Evolutionary conservation across 1,140 invertebrate species (phyloP), one percentile per base, ranked within the genome.

Genomic region (Ooceraea biroi): DNA sequence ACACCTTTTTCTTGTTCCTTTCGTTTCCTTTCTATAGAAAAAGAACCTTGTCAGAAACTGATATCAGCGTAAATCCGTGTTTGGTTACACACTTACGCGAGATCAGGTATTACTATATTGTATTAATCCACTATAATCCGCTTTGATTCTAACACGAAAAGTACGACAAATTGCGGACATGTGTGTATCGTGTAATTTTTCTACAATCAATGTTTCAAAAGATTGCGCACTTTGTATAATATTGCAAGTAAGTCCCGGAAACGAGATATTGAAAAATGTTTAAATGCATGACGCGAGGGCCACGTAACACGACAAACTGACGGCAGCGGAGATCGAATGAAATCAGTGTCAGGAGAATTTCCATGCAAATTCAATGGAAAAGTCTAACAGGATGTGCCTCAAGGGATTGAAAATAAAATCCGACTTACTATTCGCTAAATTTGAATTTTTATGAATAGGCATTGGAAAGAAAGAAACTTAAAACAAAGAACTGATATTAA

Each of bases 331-430:
- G 36, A 25, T 55, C 22, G 36, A 78, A 78, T 69, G 17, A 78
- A 78, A 78, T 78, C 50, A 78, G 36, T 69, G 76, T 78, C 76
- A 69, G 76, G 27, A 77, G 12, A 11, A 69, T 69, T 78, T 69
- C 22, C 76, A 22, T 78, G 30, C 17, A 78, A 78, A 78, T 68
- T 55, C 50, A 78, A 78, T 78, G 17, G 48, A 78, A 78, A 78
- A 78, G 36, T 57, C 63, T 27, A 78, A 76, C 30, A 25, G 50
- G 30, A 78, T 41, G 48, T 44, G 76, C 30, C 36, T 69, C 48
- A 19, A 30, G 48, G 17, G 36, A 78, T 68, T 27, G 65, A 68
- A 78, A 22, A 57, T 72, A 44, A 44, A 44, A 57, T 69, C 17
- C 22, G 50, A 58, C 19, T 78, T 27, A 19, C 14, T 44, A 50